phyloP scores from a whole-genome alignment of 2,113 vertebrate species.

The Saccopteryx bilineata region DNA sequence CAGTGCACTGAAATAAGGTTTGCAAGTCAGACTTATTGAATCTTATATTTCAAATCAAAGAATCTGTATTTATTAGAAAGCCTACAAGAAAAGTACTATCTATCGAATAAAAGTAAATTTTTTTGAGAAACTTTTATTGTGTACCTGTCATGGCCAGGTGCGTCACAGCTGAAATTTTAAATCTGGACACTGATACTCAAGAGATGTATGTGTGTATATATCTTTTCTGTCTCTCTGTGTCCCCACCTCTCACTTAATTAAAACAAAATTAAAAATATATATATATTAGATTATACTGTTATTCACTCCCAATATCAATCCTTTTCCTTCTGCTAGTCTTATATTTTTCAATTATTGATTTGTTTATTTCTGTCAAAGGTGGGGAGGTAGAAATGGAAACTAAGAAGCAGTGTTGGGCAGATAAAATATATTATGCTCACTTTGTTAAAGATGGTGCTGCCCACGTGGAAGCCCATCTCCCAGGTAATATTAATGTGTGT shows the following conservation, averaged over 20 bases:
- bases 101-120: not conserved
- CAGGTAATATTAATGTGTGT: no score
- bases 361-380: not conserved
- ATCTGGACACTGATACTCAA: not conserved
- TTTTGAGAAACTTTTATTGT: not conserved
- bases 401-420: not conserved
- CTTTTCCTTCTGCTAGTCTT: not conserved
- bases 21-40: not conserved
- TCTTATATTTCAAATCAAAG: not conserved
- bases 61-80: not conserved
- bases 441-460: no score
- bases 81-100: not conserved
- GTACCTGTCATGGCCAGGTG: not conserved
- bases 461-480: no score
- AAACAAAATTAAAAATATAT: not conserved
- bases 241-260: no score
- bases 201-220: not conserved
- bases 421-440: no score
- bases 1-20: not conserved
- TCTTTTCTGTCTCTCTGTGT: not conserved
- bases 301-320: not conserved
- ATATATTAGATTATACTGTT: not conserved
- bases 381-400: not conserved
- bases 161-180: not conserved
- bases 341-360: constrained; percentile 34